A percentile compares a stretch with the other conserved stretches of the same genome.
phyloP scores from a whole-genome alignment of 2,888 invertebrate species.

The Harpagoxenus sublaevis region DNA sequence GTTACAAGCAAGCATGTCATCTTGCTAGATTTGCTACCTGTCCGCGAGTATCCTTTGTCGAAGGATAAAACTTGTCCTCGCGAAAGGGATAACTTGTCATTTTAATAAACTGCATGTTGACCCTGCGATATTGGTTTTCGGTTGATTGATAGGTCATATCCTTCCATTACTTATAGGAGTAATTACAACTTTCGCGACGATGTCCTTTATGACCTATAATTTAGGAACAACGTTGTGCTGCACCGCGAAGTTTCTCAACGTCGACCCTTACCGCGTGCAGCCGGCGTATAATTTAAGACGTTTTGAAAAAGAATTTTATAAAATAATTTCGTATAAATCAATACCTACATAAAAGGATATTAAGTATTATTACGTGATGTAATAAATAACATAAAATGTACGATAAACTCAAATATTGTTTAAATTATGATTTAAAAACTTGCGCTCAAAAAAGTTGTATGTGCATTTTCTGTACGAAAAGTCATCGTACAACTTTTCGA shows the following conservation, averaged over 20 bases:
- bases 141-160: slow-evolving; percentile 32
- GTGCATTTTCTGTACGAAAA: background rate
- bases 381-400: no score
- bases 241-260: slow-evolving; percentile 23
- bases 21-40: slow-evolving; percentile 44
- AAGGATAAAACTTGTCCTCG: slow-evolving; percentile 51
- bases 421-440: background rate
- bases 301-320: background rate
- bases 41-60: slow-evolving; percentile 48
- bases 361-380: background rate
- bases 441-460: background rate
- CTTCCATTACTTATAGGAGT: slow-evolving; percentile 28
- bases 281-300: background rate
- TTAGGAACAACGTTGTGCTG: slow-evolving; percentile 13
- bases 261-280: background rate
- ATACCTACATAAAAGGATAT: background rate
- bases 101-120: slow-evolving; percentile 14
- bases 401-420: background rate
- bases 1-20: slow-evolving; percentile 62
- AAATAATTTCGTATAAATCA: background rate
- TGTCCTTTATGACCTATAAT: slow-evolving; percentile 14
- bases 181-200: slow-evolving; percentile 36
- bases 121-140: slow-evolving; percentile 21
- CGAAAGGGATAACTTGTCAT: slow-evolving; percentile 32
- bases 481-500: background rate